Base-by-base conservation (phyloP, 2,797 vertebrate species). In the Rhodeus uyekii region DNA sequence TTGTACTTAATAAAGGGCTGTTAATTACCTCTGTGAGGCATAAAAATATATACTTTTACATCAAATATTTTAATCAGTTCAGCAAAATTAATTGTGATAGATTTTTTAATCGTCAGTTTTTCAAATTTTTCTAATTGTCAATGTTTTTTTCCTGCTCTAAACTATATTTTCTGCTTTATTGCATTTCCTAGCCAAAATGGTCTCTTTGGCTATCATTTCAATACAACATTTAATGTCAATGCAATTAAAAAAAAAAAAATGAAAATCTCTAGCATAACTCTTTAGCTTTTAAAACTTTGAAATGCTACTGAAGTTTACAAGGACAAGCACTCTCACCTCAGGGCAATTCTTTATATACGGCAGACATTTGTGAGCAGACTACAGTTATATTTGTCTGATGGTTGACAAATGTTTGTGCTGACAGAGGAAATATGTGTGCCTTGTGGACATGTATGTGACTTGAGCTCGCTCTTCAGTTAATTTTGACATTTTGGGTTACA, bases 311-410 rank as follows among this genome's bases (percentile, higher is more conserved):
- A 78, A 55, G 81, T 86, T 89, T 88, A 86, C 74, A 85, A 88
- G 84, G 58, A 77, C 79, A 86, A 53, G 58, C 76, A 27, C 78
- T 81, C 61, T 88, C 14, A 83, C 84, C 86, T 77, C 72, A 76
- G 80, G 84, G 83, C 83, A 86, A 86, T 84, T 88, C 83, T 78
- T 89, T 76, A 42, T 84, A 83, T 79, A 89, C 48, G 39, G 74
- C 78, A 83, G 63, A 75, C 60, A 55, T 69, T 73, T 82, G 71
- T 83, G 74, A 69, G 83, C 50, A 85, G 78, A 77, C 76, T 83
- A 83, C 84, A 85, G 79, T 85, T 82, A 83, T 69, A 86, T 84
- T 69, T 50, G 78, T 82, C 82, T 86, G 82, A 86, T 65, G 75
- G 73, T 44, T 84, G 87, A 87, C 88, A 84, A 87, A 89, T 87